These are phyloP conservation scores for Eretmocerus hayati DNA, from an alignment of 2,888 invertebrate genomes.

Conservation along the genomic window DNA sequence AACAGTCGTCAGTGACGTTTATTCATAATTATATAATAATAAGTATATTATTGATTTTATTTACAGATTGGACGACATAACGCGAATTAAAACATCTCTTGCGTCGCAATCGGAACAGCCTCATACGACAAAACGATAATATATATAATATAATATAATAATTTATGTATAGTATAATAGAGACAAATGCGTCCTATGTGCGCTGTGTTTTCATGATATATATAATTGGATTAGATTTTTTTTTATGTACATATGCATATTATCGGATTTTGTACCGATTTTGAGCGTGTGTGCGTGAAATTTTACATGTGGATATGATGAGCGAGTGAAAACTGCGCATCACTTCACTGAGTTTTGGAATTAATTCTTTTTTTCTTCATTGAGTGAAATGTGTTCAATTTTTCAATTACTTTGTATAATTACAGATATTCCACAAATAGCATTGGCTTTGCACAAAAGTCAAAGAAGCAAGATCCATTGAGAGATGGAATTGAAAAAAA, in stretches of 20 bases:
- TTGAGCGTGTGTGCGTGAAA: neutral
- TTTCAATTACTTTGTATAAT: conserved; percentile 3
- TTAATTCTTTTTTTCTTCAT: too few species aligned
- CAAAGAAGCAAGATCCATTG: too few species aligned
- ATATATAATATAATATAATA: conserved; percentile 8
- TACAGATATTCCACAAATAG: conserved; percentile 17
- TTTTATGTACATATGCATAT: neutral
- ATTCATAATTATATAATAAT: conserved; percentile 26
- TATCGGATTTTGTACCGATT: neutral
- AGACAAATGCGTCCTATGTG: conserved; percentile 2
- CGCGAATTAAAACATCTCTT: conserved; percentile 29
- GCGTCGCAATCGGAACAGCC: conserved; percentile 20
- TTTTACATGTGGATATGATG: neutral
- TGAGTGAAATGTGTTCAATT: neutral
- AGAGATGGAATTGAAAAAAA: too few species aligned
- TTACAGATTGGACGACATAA: conserved; percentile 41
- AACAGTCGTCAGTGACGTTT: conserved; percentile 35
- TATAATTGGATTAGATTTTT: neutral
- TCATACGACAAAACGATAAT: conserved; percentile 18
- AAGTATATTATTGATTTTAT: conserved; percentile 42
- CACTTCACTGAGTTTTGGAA: too few species aligned
- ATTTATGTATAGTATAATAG: neutral
- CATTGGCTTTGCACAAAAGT: neutral
- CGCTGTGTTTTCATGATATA: neutral
- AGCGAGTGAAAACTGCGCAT: too few species aligned